phyloP scores from a whole-genome alignment of 2,797 vertebrate species.

The Acanthopagrus latus region DNA sequence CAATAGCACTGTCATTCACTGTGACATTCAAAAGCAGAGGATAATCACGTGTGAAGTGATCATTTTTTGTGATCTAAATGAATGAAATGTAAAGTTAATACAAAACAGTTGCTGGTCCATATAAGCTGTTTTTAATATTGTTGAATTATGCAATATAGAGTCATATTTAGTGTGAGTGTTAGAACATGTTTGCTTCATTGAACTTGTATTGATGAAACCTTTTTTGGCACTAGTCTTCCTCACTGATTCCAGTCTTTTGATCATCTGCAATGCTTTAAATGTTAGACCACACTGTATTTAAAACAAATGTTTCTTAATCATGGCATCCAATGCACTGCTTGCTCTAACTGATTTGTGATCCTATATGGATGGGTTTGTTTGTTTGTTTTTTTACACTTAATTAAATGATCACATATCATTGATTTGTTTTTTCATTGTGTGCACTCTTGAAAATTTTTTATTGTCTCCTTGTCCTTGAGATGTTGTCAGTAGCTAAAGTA shows the following conservation, averaged over 20 bases:
- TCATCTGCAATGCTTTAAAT: background rate
- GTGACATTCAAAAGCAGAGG: slow-evolving; percentile 37
- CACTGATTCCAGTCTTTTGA: slow-evolving; percentile 6
- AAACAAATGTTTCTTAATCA: background rate
- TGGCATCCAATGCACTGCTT: background rate
- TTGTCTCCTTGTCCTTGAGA: background rate
- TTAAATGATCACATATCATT: slow-evolving; percentile 15
- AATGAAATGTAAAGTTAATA: slow-evolving; percentile 26
- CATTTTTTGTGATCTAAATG: background rate
- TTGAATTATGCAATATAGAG: background rate
- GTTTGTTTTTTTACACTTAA: slow-evolving; percentile 37
- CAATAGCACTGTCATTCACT: slow-evolving; percentile 23
- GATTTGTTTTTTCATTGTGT: slow-evolving; percentile 14
- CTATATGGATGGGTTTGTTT: slow-evolving; percentile 14
- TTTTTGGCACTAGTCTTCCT: background rate
- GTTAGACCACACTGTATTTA: slow-evolving; percentile 19
- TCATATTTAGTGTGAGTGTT: background rate
- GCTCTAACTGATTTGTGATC: slow-evolving; percentile 13
- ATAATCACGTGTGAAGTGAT: slow-evolving; percentile 45
- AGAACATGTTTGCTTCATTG: background rate
- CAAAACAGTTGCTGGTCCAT: background rate
- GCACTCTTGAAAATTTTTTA: background rate
- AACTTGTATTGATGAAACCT: slow-evolving; percentile 2
- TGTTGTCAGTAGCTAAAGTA: background rate
- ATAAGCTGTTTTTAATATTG: slow-evolving; percentile 22